Evolutionary conservation across 2,797 vertebrate species (phyloP), one percentile per base, ranked within the genome.

Genomic region (Furcifer pardalis): DNA sequence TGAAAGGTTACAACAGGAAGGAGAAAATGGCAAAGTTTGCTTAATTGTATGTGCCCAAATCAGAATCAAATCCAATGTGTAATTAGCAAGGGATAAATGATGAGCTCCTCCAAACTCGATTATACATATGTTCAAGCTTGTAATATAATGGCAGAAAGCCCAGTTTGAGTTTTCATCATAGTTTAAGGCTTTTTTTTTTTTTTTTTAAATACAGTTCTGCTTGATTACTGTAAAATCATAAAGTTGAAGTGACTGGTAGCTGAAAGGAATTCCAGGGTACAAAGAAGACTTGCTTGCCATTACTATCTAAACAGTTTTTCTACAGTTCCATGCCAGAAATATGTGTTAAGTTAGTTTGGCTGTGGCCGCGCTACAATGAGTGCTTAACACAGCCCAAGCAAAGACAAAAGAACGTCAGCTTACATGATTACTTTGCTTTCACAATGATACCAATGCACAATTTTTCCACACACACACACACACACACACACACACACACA

Each of bases 251-350:
- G 92, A 91, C 91, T 91, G 49, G 66, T 92, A 92, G 91, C 81
- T 89, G 92, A 94, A 93, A 93, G 90, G 86, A 93, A 91, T 90
- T 89, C 79, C 81, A 76, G 83, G 82, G 46, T 89, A 91, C 88
- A 80, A 62, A 83, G 0, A 21, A 79, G 88, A 65, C n/a, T 92
- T 92, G 92, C 86, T 89, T 37, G 82, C 81, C 90, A 35, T 88
- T 46, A 83, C 84, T 91, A 88, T 91, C 89, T 73, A 91, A 89
- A 91, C 19, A 5, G 7, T 46, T 85, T 82, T 80, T 84, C 76
- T 79, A 44, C 9, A 77, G 8, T 49, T 6, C 79, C 44, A 84
- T 87, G 65, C 32, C 82, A 89, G 73, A 68, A 69, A 27, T 77
- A 90, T 0, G 0, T 68, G n/a, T 87, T 35, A 27, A 30, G 72